These are phyloP conservation scores for Ctena decussata DNA, from an alignment of 2,888 invertebrate species.

Conservation along the genomic window DNA sequence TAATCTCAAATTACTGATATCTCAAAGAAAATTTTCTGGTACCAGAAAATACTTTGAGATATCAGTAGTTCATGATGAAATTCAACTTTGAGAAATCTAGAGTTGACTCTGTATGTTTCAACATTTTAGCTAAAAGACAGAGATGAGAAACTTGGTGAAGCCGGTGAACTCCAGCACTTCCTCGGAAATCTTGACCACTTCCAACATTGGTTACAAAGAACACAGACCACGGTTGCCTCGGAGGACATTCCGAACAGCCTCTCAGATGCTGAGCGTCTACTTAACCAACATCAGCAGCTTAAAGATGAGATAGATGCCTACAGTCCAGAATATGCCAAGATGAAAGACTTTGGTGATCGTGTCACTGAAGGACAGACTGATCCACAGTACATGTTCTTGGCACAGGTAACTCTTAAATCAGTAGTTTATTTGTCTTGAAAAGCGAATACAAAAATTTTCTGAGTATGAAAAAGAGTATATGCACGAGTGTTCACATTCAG, in stretches of 20 bases:
- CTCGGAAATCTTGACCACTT: slow-evolving; percentile 98
- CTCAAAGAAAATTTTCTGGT: too few species aligned
- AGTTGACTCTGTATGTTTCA: too few species aligned
- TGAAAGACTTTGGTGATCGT: slow-evolving; percentile 98
- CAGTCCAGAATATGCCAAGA: slow-evolving; percentile 98
- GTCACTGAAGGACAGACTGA: slow-evolving; percentile 92
- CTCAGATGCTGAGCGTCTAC: slow-evolving; percentile 96
- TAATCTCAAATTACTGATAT: too few species aligned
- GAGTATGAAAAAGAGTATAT: too few species aligned
- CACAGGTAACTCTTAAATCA: slow-evolving; percentile 90
- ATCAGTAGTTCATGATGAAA: too few species aligned
- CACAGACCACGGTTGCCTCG: slow-evolving; percentile 94
- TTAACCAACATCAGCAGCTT: slow-evolving; percentile 99
- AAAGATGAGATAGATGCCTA: slow-evolving; percentile 99
- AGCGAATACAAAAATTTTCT: too few species aligned
- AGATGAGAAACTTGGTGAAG: slow-evolving; percentile 99
- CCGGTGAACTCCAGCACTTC: slow-evolving; percentile 97
- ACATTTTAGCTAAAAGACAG: slow-evolving; percentile 95
- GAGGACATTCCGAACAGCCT: slow-evolving; percentile 87
- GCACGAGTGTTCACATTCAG: too few species aligned
- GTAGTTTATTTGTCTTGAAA: too few species aligned
- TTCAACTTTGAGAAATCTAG: too few species aligned
- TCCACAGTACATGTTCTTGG: slow-evolving; percentile 99
- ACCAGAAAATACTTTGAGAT: too few species aligned
- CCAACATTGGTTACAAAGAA: slow-evolving; percentile 99